phyloP scores from a whole-genome alignment of 2,797 vertebrate species.

The Ptychobarbus kaznakovi region DNA sequence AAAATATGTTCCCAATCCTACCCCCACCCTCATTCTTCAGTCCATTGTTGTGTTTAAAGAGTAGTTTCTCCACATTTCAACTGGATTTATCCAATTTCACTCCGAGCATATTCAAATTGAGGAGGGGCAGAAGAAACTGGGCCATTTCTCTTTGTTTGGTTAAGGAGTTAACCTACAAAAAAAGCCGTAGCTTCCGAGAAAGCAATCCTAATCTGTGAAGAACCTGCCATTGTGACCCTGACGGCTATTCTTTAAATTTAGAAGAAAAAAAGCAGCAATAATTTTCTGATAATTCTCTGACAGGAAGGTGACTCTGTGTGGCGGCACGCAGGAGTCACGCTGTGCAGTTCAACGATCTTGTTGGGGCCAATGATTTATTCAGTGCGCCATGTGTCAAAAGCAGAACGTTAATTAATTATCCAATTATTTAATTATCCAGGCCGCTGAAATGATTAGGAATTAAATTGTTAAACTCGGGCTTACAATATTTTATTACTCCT shows the following conservation, averaged over 20 bases:
- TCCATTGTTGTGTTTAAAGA: slow-evolving; percentile 36
- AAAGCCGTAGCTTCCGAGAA: slow-evolving; percentile 17
- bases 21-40: background rate
- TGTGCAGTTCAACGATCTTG: slow-evolving; percentile 34
- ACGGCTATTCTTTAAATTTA: background rate
- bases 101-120: slow-evolving; percentile 46
- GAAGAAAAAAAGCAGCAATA: background rate
- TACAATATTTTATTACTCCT: slow-evolving; percentile 6
- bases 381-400: slow-evolving; percentile 48
- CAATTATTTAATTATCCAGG: slow-evolving; percentile 35
- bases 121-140: slow-evolving; percentile 45
- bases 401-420: slow-evolving; percentile 64
- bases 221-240: slow-evolving; percentile 13
- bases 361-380: slow-evolving; percentile 51
- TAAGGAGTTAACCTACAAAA: slow-evolving; percentile 54
- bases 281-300: too few relatives aligned
- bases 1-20: slow-evolving; percentile 2
- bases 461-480: slow-evolving; percentile 12
- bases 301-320: background rate
- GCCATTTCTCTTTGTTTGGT: slow-evolving; percentile 54
- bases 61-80: slow-evolving; percentile 22
- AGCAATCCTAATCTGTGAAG: slow-evolving; percentile 23
- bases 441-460: slow-evolving; percentile 68
- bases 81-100: slow-evolving; percentile 51
- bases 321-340: slow-evolving; percentile 12